Conservation (phyloP, 2,888 invertebrate genomes). For the Theristus sp. region DNA sequence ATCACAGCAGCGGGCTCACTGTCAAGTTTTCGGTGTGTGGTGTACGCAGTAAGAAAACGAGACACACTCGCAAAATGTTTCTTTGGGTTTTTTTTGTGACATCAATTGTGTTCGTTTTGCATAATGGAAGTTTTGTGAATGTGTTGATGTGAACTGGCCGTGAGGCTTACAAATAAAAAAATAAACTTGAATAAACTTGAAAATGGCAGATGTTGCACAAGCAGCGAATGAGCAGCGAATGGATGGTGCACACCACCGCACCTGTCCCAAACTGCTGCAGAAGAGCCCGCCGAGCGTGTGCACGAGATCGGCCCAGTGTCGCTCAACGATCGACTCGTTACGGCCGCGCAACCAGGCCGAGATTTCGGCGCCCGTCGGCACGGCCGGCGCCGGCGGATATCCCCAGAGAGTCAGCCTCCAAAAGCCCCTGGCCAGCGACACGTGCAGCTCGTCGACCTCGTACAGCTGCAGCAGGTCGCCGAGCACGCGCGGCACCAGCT, state of each 20-base stretch:
- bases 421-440: slow-evolving; percentile 72
- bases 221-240: no score
- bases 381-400: slow-evolving; percentile 66
- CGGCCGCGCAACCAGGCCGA: slow-evolving; percentile 68
- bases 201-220: no score
- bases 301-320: neutral
- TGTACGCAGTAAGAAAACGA: no score
- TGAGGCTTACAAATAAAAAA: no score
- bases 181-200: no score
- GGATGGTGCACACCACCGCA: neutral
- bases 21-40: no score
- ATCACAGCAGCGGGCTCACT: no score
- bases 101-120: no score
- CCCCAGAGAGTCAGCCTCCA: slow-evolving; percentile 89
- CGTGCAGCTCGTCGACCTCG: slow-evolving; percentile 67
- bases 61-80: no score
- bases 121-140: no score
- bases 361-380: slow-evolving; percentile 71
- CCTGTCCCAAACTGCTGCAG: neutral
- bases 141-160: no score
- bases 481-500: slow-evolving; percentile 29
- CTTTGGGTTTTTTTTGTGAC: no score
- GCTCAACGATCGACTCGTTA: slow-evolving; percentile 27
- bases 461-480: slow-evolving; percentile 43
- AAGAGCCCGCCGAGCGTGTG: neutral